Conservation (phyloP, 1,140 invertebrate species). For the Sycophila sp. region DNA sequence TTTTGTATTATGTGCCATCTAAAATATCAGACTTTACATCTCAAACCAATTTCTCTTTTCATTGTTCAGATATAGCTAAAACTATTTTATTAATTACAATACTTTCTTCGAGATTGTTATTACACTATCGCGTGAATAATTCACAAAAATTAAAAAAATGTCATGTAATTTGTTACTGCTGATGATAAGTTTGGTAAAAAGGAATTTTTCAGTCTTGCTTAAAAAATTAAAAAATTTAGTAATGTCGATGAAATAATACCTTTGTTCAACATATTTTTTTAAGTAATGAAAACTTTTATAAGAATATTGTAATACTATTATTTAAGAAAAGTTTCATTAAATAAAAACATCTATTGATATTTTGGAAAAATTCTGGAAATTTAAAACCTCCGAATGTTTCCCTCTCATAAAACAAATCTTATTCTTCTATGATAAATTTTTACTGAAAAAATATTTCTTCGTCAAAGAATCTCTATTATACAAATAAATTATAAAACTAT, state of each 20-base stretch:
- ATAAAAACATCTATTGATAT: no score
- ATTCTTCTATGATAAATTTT: no score
- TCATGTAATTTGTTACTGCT: conserved; percentile 9
- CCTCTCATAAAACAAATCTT: no score
- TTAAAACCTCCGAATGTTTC: not conserved
- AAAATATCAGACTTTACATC: conserved; percentile 22
- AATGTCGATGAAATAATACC: not conserved
- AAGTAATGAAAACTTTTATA: conserved; percentile 5
- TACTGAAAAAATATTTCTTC: conserved; percentile 18
- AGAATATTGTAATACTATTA: no score
- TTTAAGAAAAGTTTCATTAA: no score
- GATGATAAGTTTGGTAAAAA: conserved; percentile 28
- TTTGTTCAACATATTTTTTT: not conserved
- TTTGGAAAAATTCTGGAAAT: not conserved
- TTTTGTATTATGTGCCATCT: conserved; percentile 18
- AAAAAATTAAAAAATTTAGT: no score
- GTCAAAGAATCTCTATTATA: conserved; percentile 3
- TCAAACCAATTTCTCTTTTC: not conserved
- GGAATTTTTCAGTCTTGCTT: conserved; percentile 18
- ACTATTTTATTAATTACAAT: not conserved
- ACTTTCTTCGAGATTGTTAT: conserved; percentile 6
- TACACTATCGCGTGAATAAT: no score
- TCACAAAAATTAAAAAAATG: conserved; percentile 17
- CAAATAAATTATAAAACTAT: conserved; percentile 34
- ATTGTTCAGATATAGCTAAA: not conserved